These are phyloP conservation scores for Rhinoptilus africanus DNA, from an alignment of 2,113 vertebrate species.

Conservation along the genomic window DNA sequence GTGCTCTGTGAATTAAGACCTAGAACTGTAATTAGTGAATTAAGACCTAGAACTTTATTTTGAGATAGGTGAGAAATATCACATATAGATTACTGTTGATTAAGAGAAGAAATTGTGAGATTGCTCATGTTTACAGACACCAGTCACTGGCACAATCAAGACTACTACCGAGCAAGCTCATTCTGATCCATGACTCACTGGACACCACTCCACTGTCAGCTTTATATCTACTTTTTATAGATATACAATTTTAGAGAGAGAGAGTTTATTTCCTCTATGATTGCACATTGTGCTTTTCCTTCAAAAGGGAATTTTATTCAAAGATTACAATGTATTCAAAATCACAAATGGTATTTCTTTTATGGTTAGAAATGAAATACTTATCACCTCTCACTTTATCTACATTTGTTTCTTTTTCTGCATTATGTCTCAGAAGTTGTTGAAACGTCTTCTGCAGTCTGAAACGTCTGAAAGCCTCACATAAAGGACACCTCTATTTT, in stretches of 20 bases:
- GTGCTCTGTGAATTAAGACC: not conserved
- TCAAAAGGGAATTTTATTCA: not conserved
- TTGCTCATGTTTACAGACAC: not conserved
- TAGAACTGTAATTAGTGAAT: not conserved
- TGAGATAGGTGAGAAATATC: not conserved
- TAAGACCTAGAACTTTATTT: not conserved
- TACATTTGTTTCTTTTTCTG: not conserved
- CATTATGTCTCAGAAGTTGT: conserved; percentile 21
- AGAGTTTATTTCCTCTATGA: not conserved
- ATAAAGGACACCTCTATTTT: not conserved
- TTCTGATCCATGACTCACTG: not conserved
- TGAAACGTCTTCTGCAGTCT: not conserved
- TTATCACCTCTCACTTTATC: not conserved
- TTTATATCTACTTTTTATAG: not conserved
- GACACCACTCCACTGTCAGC: not conserved
- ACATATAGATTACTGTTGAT: not conserved
- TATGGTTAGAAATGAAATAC: not conserved
- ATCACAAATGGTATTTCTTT: not conserved
- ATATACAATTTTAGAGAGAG: not conserved
- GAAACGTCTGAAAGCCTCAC: not conserved
- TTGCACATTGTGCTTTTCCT: not conserved
- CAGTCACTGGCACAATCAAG: not conserved
- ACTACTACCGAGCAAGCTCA: not conserved
- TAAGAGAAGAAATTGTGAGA: not conserved
- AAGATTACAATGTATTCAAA: not conserved